Evolutionary conservation across 2,113 vertebrate species (phyloP), one percentile per base, ranked within the genome.

Genomic region (Nansenia antarctica): DNA sequence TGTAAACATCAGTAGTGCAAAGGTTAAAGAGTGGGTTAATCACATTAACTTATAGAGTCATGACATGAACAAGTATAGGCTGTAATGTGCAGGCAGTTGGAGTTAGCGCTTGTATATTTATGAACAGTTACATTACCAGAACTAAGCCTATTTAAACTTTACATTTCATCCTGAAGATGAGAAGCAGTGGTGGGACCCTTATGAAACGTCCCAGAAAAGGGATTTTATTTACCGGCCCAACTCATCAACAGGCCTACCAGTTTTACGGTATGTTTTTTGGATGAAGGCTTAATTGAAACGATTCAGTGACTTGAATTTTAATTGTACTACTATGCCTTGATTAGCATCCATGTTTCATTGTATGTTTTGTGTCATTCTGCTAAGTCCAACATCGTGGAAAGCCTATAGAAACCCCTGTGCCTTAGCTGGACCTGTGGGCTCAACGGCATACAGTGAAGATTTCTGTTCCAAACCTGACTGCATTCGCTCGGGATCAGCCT

Each of bases 121-220:
- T n/a, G n/a, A n/a, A n/a, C n/a, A n/a, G n/a, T 11, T 52, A 22
- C 14, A 52, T 4, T 37, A n/a, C 35, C 11, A 37, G 35, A 11
- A 37, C 35, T 11, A 37, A 5, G 11, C 35, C n/a, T n/a, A n/a
- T n/a, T n/a, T 49, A 20, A 31, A 8, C 14, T 7, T 3, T 55
- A 2, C 12, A 12, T 42, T 62, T 26, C 5, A 47, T 72, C 35
- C 65, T 70, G 49, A 18, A 85, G 76, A 78, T 76, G 77, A 65
- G n/a, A 75, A 80, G 24, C 74, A 54, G 29, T 71, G 45, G 63
- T 94, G 92, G 92, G 87, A 93, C 73, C 86, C 90, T n/a, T 93
- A 92, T 62, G 80, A 94, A 73, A 94, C 93, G 24, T 90, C 90
- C 0, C 84, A 88, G 73, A 90, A 55, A 82, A 89, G 86, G 5